phyloP scores from a whole-genome alignment of 2,113 vertebrate genomes.

The Hydrochoerus hydrochaeris region DNA sequence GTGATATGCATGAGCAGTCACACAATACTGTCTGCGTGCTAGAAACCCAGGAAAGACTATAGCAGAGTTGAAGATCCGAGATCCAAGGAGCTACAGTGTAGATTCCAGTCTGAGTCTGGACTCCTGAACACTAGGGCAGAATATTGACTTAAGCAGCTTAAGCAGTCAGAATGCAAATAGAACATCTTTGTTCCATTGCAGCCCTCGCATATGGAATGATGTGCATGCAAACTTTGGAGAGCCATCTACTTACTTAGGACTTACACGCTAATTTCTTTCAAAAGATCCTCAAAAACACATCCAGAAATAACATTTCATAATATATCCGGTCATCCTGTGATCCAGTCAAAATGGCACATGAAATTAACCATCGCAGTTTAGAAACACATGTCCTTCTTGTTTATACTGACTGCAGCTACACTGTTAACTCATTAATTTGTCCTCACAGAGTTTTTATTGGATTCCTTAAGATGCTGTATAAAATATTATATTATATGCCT shows the following conservation, averaged over 20 bases:
- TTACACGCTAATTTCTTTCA: not conserved
- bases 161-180: not conserved
- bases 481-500: not conserved
- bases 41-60: not conserved
- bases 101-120: not conserved
- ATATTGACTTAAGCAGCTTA: not conserved
- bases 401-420: not conserved
- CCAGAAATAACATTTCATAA: not conserved
- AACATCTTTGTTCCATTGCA: not conserved
- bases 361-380: not conserved
- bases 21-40: not conserved
- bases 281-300: not conserved
- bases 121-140: not conserved
- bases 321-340: not conserved
- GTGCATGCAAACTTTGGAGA: not conserved
- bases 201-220: not conserved
- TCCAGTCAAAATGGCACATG: not conserved
- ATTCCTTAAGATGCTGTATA: not conserved
- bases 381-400: not conserved
- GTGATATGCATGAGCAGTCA: not conserved
- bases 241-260: not conserved
- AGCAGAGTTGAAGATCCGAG: not conserved
- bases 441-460: not conserved
- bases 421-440: not conserved
- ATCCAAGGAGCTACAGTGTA: not conserved